Conservation (phyloP, 2,113 vertebrate species). For the Anguilla japonica region DNA sequence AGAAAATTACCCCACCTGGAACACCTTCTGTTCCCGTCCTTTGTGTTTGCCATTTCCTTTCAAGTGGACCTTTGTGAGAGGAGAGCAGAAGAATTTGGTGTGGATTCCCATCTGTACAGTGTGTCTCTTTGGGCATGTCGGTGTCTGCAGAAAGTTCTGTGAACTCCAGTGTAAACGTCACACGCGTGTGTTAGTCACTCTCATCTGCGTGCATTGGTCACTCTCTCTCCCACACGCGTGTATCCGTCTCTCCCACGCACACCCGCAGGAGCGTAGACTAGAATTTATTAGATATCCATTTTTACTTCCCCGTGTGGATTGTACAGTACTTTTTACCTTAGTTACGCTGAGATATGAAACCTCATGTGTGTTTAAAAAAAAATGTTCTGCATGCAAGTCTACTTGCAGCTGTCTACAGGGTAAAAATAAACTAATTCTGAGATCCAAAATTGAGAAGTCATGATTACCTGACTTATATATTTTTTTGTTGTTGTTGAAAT, state of each 20-base stretch:
- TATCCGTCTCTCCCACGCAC: not conserved
- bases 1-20: too few species aligned
- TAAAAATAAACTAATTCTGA: conserved; percentile 23
- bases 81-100: not conserved
- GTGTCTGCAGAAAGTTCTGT: conserved; percentile 4
- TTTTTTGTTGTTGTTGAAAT: not conserved
- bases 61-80: not conserved
- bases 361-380: conserved; percentile 15
- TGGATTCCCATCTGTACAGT: conserved; percentile 18
- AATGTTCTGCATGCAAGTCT: conserved; percentile 24
- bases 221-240: too few species aligned
- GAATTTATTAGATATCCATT: not conserved
- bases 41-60: not conserved
- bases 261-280: not conserved
- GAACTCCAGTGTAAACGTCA: conserved; percentile 1
- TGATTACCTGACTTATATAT: not conserved
- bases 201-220: too few species aligned
- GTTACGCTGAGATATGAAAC: not conserved
- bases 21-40: not conserved
- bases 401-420: conserved; percentile 33
- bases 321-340: conserved; percentile 18
- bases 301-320: not conserved
- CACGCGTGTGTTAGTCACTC: not conserved
- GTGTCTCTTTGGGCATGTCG: conserved; percentile 12
- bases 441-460: not conserved